Evolutionary conservation across 2,888 invertebrate species (phyloP).

Genomic region (Drosophila kambysellisi): DNA sequence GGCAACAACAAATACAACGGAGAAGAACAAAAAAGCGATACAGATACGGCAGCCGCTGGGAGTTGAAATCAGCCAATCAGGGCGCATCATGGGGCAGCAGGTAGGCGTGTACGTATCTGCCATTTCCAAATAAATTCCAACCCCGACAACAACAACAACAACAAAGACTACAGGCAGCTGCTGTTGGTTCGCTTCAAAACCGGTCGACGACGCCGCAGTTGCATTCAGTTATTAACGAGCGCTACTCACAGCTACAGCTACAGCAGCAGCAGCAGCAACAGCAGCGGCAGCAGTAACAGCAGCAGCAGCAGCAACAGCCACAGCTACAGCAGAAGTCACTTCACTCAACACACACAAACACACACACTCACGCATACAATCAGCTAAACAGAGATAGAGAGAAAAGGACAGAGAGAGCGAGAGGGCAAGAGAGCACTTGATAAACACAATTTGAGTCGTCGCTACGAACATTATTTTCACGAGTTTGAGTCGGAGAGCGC

Average conservation of each 20-base stretch:
- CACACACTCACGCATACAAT: conserved; percentile 13
- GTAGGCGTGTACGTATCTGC: conserved; percentile 82
- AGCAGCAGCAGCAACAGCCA: conserved; percentile 57
- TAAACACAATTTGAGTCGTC: conserved; percentile 29
- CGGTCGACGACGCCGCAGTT: conserved; percentile 82
- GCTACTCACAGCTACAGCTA: conserved; percentile 80
- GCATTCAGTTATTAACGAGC: conserved; percentile 84
- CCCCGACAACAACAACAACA: conserved; percentile 64
- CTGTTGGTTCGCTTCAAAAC: conserved; percentile 78
- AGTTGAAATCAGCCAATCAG: conserved; percentile 68
- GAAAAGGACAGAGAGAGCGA: conserved; percentile 19
- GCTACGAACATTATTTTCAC: conserved; percentile 58
- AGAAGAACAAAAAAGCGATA: conserved; percentile 32
- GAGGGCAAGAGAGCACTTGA: conserved; percentile 26
- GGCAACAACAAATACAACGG: conserved; percentile 20
- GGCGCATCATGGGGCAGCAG: conserved; percentile 64
- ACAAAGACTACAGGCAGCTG: conserved; percentile 42
- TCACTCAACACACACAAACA: conserved; percentile 61
- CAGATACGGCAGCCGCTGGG: conserved; percentile 56
- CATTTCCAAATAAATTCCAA: conserved; percentile 81
- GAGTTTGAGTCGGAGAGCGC: conserved; percentile 81
- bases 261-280: conserved; percentile 51
- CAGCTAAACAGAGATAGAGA: conserved; percentile 13
- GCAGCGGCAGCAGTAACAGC: conserved; percentile 47
- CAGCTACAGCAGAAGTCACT: conserved; percentile 79